Evolutionary conservation across 2,888 invertebrate species (phyloP), one percentile per base, ranked within the genome.

Genomic region (Protophormia terraenovae): DNA sequence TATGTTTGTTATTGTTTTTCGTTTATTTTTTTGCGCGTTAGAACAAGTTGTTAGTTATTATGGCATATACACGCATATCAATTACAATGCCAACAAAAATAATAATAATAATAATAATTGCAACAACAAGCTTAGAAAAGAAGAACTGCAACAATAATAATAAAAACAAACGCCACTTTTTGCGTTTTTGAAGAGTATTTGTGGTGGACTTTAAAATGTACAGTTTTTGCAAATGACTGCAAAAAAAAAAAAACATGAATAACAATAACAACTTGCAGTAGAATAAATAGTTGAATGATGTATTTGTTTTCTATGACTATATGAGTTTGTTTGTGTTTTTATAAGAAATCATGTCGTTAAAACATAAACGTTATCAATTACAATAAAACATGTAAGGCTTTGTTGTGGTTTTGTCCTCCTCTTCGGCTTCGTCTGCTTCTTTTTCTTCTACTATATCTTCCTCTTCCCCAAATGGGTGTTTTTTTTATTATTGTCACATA

Each of bases 11-110:
- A 22, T 38, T 38, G 8, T 71, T n/a, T 53, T 35, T 29, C 14
- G 60, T 47, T 35, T 22, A 19, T 29, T 55, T 53, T 81, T 76
- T 82, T 83, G 67, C 67, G 77, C 81, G 84, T 73, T 80, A 84
- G 84, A 84, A 84, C 84, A 84, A 84, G 84, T 78, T 84, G 78
- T 73, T 66, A 78, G 76, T 83, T 84, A 82, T 78, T 84, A 84
- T 67, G 64, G 77, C 67, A 79, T 66, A 84, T 77, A 84, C 80
- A 75, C 84, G 84, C 80, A 84, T 84, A 84, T 84, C 80, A 84
- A 80, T 84, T 84, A 80, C 84, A 84, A 79, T 84, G 71, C 53
- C 53, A 66, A 81, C 76, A 80, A 87, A 73, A 82, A 86, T 22
- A 77, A 45, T 66, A 38, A 66, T 58, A 10, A 62, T 19, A 35